Evolutionary conservation across 2,888 invertebrate genomes (phyloP), one percentile per base, ranked within the genome.

Genomic region (Epiblema foenella): DNA sequence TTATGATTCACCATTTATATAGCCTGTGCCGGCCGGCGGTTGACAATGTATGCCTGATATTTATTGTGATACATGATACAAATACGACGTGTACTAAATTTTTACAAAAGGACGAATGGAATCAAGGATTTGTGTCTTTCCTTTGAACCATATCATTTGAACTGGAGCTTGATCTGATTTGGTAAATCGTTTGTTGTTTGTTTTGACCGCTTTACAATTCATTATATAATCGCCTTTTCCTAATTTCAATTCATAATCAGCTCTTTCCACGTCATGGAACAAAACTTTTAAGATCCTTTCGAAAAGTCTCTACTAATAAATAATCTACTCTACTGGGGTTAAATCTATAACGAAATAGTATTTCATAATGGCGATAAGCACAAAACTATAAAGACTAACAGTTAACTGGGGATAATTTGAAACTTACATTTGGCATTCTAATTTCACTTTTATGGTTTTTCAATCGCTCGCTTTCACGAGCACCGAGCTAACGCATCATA

Each of bases 1-100:
- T 86, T 85, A 87, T 87, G 81, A 75, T 73, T 33, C 79, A 75
- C 81, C 83, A 85, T 86, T 68, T 75, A 78, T 79, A 78, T 77
- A 73, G 77, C 70, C 69, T 73, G 68, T 68, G 67, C 68, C 57
- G 63, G 69, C 52, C 56, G 60, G 67, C 72, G 72, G 75, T 81
- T 79, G 78, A 80, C 79, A 78, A 79, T 79, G 77, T 77, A 75
- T 77, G 75, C 77, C 77, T 79, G 80, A 83, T 83, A 64, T 83
- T n/a, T 83, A 84, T 85, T 79, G 77, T 79, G 77, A 84, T 79
- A 79, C 83, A 83, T 78, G 73, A 75, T 75, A 65, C 62, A 60
- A 67, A 65, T 68, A 71, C 73, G 65, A 75, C 68, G 46, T 74
- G 54, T 74, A 75, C 72, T 73, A 68, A 75, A 72, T 77, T 77